These are phyloP conservation scores for Momotus momota DNA, from an alignment of 2,797 vertebrate species.

Conservation along the genomic window DNA sequence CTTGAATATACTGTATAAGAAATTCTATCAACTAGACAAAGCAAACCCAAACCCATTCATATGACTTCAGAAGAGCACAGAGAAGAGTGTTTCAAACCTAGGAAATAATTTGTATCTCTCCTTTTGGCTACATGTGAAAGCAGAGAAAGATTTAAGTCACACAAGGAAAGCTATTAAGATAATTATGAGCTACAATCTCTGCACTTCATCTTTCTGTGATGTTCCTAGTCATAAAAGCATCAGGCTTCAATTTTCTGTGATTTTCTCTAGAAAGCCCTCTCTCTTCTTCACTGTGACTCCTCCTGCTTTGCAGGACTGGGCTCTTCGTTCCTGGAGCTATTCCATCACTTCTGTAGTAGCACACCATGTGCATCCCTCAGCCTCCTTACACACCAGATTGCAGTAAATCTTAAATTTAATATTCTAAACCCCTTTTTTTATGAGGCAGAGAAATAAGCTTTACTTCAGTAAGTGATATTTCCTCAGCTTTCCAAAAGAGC, in stretches of 20 bases:
- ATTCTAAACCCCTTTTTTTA: neutral
- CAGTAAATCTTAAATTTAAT: slow-evolving; percentile 34
- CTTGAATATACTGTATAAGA: neutral
- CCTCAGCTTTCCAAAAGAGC: slow-evolving; percentile 25
- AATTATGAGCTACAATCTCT: neutral
- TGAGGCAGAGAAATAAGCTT: slow-evolving; percentile 31
- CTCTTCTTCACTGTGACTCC: neutral
- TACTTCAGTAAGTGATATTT: slow-evolving; percentile 26
- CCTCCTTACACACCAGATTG: neutral
- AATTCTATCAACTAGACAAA: neutral
- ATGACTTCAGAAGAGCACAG: neutral
- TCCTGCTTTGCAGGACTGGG: neutral
- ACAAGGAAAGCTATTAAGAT: neutral
- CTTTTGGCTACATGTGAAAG: neutral
- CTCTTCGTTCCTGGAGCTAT: neutral
- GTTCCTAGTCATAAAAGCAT: neutral
- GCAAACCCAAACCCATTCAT: rapidly evolving
- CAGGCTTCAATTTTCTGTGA: neutral
- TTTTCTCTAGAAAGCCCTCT: neutral
- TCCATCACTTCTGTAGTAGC: neutral
- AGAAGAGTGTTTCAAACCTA: neutral
- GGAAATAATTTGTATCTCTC: neutral
- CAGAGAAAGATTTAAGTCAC: neutral
- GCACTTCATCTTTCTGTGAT: neutral
- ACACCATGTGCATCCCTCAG: neutral